Percentiles rank a stretch among this genome's conserved stretches.
Evolutionary conservation across 2,888 invertebrate genomes (phyloP).

Genomic region (Choreutis nemorana): DNA sequence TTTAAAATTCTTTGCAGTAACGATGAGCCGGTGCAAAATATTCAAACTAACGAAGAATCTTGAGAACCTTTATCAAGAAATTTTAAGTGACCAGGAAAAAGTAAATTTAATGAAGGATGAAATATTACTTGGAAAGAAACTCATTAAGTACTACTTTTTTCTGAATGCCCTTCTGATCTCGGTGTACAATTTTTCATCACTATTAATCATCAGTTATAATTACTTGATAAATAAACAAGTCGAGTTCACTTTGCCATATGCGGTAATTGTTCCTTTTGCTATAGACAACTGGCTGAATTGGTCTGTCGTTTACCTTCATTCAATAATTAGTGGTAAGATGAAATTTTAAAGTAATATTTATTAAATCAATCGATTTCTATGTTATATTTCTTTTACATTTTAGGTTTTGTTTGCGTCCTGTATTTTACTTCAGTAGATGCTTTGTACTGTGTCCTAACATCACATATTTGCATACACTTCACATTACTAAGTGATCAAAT

Average conservation of each 20-base stretch:
- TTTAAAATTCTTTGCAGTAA: conserved; percentile 25
- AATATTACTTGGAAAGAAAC: conserved; percentile 22
- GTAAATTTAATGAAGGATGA: conserved; percentile 20
- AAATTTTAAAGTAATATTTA: too few relatives aligned
- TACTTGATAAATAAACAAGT: conserved; percentile 22
- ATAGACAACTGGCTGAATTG: conserved; percentile 31
- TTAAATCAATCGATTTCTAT: too few relatives aligned
- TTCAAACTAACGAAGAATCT: conserved; percentile 23
- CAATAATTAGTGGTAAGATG: conserved; percentile 30
- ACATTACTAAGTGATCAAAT: conserved; percentile 29
- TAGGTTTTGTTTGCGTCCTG: conserved; percentile 38
- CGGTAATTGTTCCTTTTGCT: conserved; percentile 34
- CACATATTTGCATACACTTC: conserved; percentile 39
- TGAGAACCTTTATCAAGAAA: conserved; percentile 9
- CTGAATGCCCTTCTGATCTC: conserved; percentile 33
- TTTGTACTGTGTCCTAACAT: conserved; percentile 35
- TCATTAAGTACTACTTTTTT: conserved; percentile 36
- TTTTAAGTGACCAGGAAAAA: conserved; percentile 20
- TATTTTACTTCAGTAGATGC: conserved; percentile 36
- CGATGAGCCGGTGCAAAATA: conserved; percentile 17
- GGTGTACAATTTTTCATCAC: conserved; percentile 40
- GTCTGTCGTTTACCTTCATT: conserved; percentile 28
- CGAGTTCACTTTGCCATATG: conserved; percentile 29
- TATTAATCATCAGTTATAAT: conserved; percentile 26
- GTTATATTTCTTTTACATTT: too few relatives aligned